These are phyloP conservation scores for Magallana nippona DNA, from an alignment of 2,888 invertebrate genomes.

Conservation along the genomic window DNA sequence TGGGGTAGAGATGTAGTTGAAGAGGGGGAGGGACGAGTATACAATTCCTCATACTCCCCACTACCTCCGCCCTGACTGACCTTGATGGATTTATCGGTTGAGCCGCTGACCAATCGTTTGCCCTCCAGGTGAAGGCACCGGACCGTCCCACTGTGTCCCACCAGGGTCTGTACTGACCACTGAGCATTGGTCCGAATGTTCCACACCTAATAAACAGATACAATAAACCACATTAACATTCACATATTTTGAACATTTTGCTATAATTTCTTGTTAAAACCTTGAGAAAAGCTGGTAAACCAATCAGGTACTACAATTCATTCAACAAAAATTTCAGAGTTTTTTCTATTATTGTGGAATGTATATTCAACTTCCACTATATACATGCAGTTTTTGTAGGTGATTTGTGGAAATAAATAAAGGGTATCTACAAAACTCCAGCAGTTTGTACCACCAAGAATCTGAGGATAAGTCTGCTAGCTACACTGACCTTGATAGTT, in stretches of 20 bases:
- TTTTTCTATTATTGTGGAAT: too few species aligned
- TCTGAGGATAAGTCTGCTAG: too few species aligned
- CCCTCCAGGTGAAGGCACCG: constrained; percentile 81
- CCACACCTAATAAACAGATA: constrained; percentile 78
- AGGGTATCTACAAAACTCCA: background rate
- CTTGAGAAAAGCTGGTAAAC: too few species aligned
- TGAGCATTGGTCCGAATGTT: constrained; percentile 82
- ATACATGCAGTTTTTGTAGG: too few species aligned
- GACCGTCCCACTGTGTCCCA: constrained; percentile 82
- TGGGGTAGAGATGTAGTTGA: background rate
- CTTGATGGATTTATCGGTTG: constrained; percentile 81
- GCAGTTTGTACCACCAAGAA: background rate
- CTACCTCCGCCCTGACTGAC: constrained; percentile 53
- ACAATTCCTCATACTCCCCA: too few species aligned
- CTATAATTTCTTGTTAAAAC: too few species aligned
- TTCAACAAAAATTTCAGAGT: too few species aligned
- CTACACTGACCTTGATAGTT: constrained; percentile 80
- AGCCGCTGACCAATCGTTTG: constrained; percentile 80
- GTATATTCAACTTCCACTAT: too few species aligned
- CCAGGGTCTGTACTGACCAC: constrained; percentile 82
- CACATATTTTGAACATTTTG: too few species aligned
- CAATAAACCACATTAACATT: background rate
- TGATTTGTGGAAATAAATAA: background rate
- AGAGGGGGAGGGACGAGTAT: too few species aligned
- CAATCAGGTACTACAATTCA: too few species aligned